Evolutionary conservation across 2,113 vertebrate species (phyloP).

Genomic region (Lepisosteus osseus): DNA sequence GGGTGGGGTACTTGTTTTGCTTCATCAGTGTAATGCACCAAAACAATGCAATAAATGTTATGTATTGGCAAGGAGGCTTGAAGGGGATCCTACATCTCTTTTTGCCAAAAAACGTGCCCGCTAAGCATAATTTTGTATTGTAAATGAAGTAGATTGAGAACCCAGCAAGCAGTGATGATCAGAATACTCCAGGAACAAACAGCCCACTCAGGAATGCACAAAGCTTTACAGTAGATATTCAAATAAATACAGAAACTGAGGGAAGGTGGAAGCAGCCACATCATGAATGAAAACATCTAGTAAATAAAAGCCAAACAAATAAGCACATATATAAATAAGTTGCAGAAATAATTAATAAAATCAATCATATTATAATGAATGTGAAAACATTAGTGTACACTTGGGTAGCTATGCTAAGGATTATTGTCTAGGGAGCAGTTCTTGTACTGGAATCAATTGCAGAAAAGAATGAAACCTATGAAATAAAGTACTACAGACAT

Average conservation of each 20-base stretch:
- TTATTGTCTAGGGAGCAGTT: constrained; percentile 41
- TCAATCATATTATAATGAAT: constrained; percentile 9
- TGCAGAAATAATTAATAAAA: constrained; percentile 7
- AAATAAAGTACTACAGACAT: constrained; percentile 37
- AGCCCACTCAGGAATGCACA: not conserved
- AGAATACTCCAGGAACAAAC: not conserved
- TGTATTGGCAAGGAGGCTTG: too few relatives aligned
- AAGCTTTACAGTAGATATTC: not conserved
- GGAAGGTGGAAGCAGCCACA: not conserved
- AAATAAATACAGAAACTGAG: not conserved
- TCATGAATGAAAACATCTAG: not conserved
- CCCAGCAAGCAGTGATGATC: not conserved
- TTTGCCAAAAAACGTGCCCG: not conserved
- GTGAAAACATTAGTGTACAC: constrained; percentile 20
- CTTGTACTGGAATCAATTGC: constrained; percentile 54
- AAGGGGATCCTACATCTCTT: too few relatives aligned
- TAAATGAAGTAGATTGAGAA: not conserved
- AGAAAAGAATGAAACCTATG: constrained; percentile 55
- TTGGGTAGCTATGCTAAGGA: constrained; percentile 28
- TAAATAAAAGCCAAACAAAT: not conserved
- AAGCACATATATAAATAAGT: not conserved
- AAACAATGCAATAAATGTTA: too few relatives aligned
- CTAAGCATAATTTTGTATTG: not conserved
- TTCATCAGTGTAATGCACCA: too few relatives aligned
- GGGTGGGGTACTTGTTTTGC: too few relatives aligned